These are phyloP conservation scores for Craniophora ligustri DNA, from an alignment of 2,888 invertebrate species.

Conservation along the genomic window DNA sequence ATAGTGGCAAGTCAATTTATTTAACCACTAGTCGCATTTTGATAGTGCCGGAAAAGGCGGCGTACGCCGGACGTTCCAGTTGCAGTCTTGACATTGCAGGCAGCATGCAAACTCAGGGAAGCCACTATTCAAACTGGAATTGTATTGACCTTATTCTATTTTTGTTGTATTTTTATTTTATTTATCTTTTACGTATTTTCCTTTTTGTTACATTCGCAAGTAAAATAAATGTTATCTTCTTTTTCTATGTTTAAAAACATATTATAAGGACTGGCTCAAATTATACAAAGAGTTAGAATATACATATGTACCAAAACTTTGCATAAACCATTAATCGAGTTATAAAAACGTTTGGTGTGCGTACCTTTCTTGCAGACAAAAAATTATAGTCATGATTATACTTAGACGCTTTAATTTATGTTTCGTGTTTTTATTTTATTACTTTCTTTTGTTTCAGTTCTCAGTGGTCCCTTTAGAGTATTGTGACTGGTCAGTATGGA, in stretches of 20 bases:
- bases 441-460: conserved; percentile 81
- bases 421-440: conserved; percentile 55
- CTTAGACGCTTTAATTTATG: conserved; percentile 16
- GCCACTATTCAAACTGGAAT: neutral
- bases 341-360: no score
- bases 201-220: no score
- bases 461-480: conserved; percentile 75
- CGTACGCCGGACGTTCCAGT: conserved; percentile 22
- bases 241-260: no score
- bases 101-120: conserved; percentile 4
- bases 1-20: conserved; percentile 20
- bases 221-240: no score
- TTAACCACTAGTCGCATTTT: conserved; percentile 10
- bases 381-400: neutral
- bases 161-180: neutral
- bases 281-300: no score
- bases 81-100: conserved; percentile 34
- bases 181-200: no score
- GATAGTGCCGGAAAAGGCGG: conserved; percentile 15
- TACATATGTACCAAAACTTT: no score
- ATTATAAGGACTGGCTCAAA: no score
- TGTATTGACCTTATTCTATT: neutral
- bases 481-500: conserved; percentile 60
- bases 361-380: no score
- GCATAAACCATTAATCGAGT: no score